phyloP scores from a whole-genome alignment of 2,888 invertebrate genomes.

The Trichogramma evanescens region DNA sequence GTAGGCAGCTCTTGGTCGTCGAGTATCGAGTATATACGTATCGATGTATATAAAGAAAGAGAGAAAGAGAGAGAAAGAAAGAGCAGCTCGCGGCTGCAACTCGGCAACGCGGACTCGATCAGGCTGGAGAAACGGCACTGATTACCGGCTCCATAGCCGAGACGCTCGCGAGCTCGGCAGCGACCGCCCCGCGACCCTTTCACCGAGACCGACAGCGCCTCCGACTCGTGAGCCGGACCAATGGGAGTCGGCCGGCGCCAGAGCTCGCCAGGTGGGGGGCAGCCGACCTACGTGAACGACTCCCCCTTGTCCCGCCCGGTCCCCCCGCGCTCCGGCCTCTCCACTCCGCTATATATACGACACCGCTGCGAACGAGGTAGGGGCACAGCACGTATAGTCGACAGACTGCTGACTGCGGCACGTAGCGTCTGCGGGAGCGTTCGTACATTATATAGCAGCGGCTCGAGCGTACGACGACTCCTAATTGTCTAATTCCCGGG shows the following conservation, averaged over 20 bases:
- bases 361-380: too few species aligned
- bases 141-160: constrained; percentile 41
- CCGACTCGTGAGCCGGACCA: background rate
- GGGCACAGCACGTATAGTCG: too few species aligned
- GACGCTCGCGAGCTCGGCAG: constrained; percentile 18
- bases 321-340: too few species aligned
- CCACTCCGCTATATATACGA: too few species aligned
- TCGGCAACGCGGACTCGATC: constrained; percentile 6
- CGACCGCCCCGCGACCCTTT: constrained; percentile 34
- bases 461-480: constrained; percentile 42
- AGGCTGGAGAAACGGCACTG: constrained; percentile 44
- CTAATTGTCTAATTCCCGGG: constrained; percentile 48
- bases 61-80: too few species aligned
- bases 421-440: constrained; percentile 8
- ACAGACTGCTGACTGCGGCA: background rate
- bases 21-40: background rate
- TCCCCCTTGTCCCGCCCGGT: too few species aligned
- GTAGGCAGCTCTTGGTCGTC: background rate
- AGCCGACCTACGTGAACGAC: background rate
- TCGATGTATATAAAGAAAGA: too few species aligned
- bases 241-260: constrained; percentile 7
- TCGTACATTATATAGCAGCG: background rate
- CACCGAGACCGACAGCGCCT: constrained; percentile 18
- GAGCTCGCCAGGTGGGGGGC: constrained; percentile 5
- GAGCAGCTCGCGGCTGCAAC: too few species aligned